Base-by-base conservation (phyloP, 1,140 invertebrate species). In the Chironomus tepperi region DNA sequence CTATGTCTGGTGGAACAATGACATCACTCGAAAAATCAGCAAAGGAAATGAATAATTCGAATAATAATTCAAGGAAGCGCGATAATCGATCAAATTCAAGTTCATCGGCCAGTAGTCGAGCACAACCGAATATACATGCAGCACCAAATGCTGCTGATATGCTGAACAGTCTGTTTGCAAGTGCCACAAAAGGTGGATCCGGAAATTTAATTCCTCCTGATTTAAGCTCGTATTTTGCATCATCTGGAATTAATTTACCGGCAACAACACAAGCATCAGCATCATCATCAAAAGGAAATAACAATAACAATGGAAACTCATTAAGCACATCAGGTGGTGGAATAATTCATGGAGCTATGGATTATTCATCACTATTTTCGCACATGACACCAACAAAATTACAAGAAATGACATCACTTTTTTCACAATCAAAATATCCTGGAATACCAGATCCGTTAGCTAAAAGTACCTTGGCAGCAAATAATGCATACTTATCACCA, bases 401-500 rank as follows among this genome's bases (percentile, higher is more conserved):
- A 74, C 81, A 82, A 76, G 81, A 82, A 34, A 81, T 82, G 73
- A 77, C 80, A 1, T 78, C 80, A 24, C 80, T 80, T 74, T 81
- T 82, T 73, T 79, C 81, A 43, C 80, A 80, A 76, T 80, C 81
- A 73, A 81, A 82, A 75, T 81, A 80, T 43, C 79, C 79, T 16
- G 24, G 24, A 34, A 86, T 89, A 77, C 88, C 88, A 1, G 88
- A 89, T 83, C 88, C 88, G 0, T 85, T 89, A 83, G 88, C 88
- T 0, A 88, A 89, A 77, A 87, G 86, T n/a, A 89, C 88, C 42
- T 80, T 89, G 76, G 88, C 88, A 0, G 88, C 88, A 2, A 89
- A 89, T 77, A 89, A 89, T 77, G 88, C 89, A 87, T 89, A 89
- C 73, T 82, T 89, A 76, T 87, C 83, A 64, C 84, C 84, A 15